Conservation (phyloP, 35 echinoderm and acorn worm genomes). For the Lytechinus variegatus region DNA sequence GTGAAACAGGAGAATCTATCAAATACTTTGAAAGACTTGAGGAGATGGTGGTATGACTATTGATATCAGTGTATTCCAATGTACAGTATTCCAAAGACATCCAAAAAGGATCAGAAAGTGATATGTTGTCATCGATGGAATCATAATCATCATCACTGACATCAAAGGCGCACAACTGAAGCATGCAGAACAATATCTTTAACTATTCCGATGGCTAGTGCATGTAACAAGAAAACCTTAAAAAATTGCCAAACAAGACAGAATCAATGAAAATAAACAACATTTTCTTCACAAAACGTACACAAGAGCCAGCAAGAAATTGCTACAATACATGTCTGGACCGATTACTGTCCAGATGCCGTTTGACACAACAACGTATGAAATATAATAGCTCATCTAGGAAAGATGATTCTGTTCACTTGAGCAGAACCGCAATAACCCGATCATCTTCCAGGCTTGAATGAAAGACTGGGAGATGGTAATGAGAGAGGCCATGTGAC, state of each 20-base stretch:
- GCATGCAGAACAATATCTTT: not conserved
- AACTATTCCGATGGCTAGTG: not conserved
- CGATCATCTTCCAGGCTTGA: not conserved
- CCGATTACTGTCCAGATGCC: not conserved
- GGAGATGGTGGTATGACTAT: not conserved
- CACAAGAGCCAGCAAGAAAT: not conserved
- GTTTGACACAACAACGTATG: not conserved
- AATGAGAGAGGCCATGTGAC: not conserved
- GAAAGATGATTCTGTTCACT: slow-evolving; percentile 3
- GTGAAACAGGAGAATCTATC: not conserved
- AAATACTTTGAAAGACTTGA: not conserved
- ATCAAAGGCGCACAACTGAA: not conserved
- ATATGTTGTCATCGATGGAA: not conserved
- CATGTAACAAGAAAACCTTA: not conserved
- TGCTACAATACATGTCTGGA: not conserved
- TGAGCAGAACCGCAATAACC: not conserved
- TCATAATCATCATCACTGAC: not conserved
- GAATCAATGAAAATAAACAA: not conserved
- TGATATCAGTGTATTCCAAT: not conserved
- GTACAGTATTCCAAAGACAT: too few species aligned
- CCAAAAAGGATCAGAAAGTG: not conserved
- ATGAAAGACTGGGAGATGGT: not conserved
- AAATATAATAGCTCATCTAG: not conserved
- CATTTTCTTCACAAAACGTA: not conserved
- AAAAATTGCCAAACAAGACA: not conserved